These are phyloP conservation scores for Suillia variegata DNA, from an alignment of 2,888 invertebrate species.

Conservation along the genomic window DNA sequence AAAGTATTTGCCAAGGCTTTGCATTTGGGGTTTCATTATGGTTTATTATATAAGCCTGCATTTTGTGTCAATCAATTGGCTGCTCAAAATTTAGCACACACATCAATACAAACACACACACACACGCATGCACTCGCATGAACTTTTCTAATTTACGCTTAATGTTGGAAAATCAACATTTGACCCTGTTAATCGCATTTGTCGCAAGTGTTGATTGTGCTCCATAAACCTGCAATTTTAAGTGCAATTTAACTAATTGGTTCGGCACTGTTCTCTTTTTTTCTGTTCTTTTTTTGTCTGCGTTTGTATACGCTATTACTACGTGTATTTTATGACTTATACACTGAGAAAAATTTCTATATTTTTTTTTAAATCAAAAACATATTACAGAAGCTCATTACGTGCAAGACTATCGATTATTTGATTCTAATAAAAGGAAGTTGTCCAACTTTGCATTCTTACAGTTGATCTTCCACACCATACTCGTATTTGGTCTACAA, in stretches of 20 bases:
- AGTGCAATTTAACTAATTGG: not conserved
- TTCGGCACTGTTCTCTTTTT: not conserved
- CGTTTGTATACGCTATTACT: not conserved
- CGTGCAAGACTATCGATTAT: no score
- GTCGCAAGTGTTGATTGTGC: not conserved
- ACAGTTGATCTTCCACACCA: no score
- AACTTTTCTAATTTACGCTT: not conserved
- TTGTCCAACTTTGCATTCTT: no score
- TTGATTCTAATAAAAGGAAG: no score
- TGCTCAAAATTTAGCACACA: slow-evolving; percentile 11
- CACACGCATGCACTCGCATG: not conserved
- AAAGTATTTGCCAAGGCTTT: not conserved
- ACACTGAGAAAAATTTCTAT: no score
- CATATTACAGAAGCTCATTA: no score
- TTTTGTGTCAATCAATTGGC: slow-evolving; percentile 15
- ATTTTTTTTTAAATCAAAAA: no score
- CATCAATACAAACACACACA: slow-evolving; percentile 7
- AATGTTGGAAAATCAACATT: not conserved
- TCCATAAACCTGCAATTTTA: not conserved
- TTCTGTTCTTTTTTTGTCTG: not conserved
- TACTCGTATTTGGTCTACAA: no score
- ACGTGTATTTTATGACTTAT: no score
- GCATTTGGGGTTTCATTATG: slow-evolving; percentile 6
- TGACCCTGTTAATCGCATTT: slow-evolving; percentile 4
- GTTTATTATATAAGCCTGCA: slow-evolving; percentile 15